Percentiles rank a stretch among this genome's conserved stretches.
phyloP scores from a whole-genome alignment of 2,888 invertebrate species.

The Meliscaeva auricollis region DNA sequence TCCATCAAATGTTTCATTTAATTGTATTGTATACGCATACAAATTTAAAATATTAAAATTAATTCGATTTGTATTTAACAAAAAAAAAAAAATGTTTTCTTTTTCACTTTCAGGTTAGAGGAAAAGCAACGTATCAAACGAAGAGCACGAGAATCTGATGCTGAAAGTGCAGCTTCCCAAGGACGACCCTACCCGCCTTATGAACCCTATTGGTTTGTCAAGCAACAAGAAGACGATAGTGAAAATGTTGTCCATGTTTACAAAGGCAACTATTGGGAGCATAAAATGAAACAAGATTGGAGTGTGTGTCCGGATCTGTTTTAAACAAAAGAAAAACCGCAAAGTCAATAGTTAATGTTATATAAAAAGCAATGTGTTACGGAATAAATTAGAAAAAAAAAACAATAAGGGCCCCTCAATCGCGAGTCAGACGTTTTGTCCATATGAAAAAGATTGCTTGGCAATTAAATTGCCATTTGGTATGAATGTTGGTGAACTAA shows the following conservation, averaged over 20 bases:
- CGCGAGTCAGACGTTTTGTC: conserved; percentile 27
- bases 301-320: conserved; percentile 93
- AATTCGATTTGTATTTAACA: no score
- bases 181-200: conserved; percentile 89
- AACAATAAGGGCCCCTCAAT: neutral
- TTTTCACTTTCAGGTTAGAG: conserved; percentile 87
- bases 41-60: no score
- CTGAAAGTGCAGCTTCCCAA: conserved; percentile 88
- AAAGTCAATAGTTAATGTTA: conserved; percentile 44
- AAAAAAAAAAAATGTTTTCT: neutral
- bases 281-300: conserved; percentile 96
- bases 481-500: conserved; percentile 11
- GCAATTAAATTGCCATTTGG: conserved; percentile 24
- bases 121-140: conserved; percentile 96
- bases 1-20: no score
- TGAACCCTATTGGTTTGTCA: conserved; percentile 95
- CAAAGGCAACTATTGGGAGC: conserved; percentile 96
- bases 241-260: conserved; percentile 91
- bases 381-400: conserved; percentile 31
- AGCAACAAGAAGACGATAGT: conserved; percentile 89
- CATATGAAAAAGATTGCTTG: conserved; percentile 12
- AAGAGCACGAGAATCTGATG: conserved; percentile 91
- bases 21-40: no score
- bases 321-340: conserved; percentile 77
- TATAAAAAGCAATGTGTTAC: conserved; percentile 38